Conservation (phyloP, 2,797 vertebrate genomes). For the Kryptolebias ocellatus region DNA sequence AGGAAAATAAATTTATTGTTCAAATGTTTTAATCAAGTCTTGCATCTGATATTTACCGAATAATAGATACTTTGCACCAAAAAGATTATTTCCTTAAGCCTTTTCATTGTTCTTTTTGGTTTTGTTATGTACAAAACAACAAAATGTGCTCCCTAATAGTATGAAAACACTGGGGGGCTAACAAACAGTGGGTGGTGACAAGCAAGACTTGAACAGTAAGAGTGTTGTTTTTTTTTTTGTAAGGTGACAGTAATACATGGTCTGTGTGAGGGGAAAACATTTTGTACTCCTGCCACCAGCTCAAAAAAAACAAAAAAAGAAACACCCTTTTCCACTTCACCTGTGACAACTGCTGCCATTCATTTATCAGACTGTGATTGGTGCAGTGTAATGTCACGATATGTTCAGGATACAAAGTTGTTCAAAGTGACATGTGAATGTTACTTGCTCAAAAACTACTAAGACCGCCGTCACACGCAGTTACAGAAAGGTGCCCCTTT, state of each 20-base stretch:
- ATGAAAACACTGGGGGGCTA: too few relatives aligned
- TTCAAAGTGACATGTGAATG: constrained; percentile 5
- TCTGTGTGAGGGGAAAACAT: background rate
- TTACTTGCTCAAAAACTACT: background rate
- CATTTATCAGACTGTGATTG: constrained; percentile 7
- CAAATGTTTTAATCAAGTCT: too few relatives aligned
- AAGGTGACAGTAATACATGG: background rate
- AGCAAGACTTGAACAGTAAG: background rate
- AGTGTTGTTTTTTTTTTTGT: background rate
- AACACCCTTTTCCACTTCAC: background rate
- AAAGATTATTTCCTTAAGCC: background rate
- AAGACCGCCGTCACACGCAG: background rate
- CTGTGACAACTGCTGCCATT: constrained; percentile 5
- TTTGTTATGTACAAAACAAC: background rate
- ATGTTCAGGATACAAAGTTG: constrained; percentile 3
- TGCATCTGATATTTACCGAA: too few relatives aligned
- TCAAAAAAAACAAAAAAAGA: too few relatives aligned
- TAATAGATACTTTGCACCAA: background rate
- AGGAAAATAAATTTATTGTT: too few relatives aligned
- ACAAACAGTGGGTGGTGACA: background rate
- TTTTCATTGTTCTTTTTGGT: background rate
- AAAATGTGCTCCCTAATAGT: background rate
- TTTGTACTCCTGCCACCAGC: background rate
- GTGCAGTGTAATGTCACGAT: constrained; percentile 1
- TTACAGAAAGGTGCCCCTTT: background rate